Base-by-base conservation (phyloP, 2,797 vertebrate genomes). In the Catostomus latipinnis region DNA sequence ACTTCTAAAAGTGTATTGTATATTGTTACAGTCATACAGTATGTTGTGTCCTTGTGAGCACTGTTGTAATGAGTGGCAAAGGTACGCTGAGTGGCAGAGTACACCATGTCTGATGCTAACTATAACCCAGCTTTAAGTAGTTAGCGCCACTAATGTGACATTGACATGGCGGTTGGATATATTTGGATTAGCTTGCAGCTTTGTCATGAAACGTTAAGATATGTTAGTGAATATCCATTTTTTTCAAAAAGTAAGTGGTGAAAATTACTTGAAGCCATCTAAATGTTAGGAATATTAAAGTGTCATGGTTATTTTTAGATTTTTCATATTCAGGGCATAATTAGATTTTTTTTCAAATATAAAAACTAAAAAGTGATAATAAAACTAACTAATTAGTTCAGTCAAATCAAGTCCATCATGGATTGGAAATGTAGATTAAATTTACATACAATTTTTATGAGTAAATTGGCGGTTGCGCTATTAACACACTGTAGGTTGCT, bases 131-230 rank as follows among this genome's bases (percentile, higher is more conserved):
- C 12, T 57, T n/a, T 10, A 48, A 57, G 43, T 58, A 65, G 6
- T 79, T 57, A 72, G 52, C 52, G 43, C 9, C 52, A 50, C 63
- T 75, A 22, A 72, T n/a, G 11, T 34, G 61, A 57, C 63, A 70
- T 63, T n/a, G 49, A 71, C 68, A 57, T 76, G 14, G 18, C 57
- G 43, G 45, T 14, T 43, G 46, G 9, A 58, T 58, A 60, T 68
- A 67, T 74, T 16, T 58, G 18, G 53, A 74, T 16, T 61, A 53
- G 54, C 56, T 60, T 74, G 54, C 73, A 71, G 46, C 80, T 62
- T 54, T 81, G 48, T 71, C 7, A 12, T 34, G 14, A 79, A 79
- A 71, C n/a, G 50, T 72, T 65, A 8, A 72, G 11, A 79, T 57
- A 72, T 63, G 71, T 78, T 78, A 54, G 34, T 71, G 49, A 71